These are phyloP conservation scores for Ancistrus triradiatus DNA, from an alignment of 2,113 vertebrate genomes.

Conservation along the genomic window DNA sequence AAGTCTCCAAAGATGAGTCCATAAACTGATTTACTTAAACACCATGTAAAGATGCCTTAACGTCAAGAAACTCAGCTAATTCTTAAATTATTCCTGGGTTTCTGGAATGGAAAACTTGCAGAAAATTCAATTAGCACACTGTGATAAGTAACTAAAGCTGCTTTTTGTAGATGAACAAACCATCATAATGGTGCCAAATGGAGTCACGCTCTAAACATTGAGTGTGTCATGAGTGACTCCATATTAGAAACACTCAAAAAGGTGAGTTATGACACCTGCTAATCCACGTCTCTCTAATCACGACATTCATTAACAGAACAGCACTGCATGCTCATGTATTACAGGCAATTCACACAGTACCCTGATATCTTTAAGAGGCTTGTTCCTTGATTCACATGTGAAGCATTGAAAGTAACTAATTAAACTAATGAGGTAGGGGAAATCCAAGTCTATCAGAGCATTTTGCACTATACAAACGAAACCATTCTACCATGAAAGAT, in stretches of 20 bases:
- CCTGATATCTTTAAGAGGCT: slow-evolving; percentile 58
- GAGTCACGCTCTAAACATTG: slow-evolving; percentile 2
- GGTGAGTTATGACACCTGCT: slow-evolving; percentile 53
- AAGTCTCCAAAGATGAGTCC: too few relatives aligned
- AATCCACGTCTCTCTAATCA: slow-evolving; percentile 70
- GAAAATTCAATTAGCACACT: too few relatives aligned
- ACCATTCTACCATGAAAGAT: slow-evolving; percentile 42
- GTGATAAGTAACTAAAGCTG: too few relatives aligned
- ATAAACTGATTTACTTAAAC: too few relatives aligned
- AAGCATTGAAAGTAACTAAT: slow-evolving; percentile 62
- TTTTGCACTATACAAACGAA: slow-evolving; percentile 44
- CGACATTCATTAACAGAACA: slow-evolving; percentile 71
- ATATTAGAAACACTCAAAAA: slow-evolving; percentile 32
- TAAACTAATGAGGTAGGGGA: slow-evolving; percentile 60
- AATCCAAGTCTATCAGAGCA: slow-evolving; percentile 42
- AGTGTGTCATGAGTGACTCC: slow-evolving; percentile 7
- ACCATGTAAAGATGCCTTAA: too few relatives aligned
- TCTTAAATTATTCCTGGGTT: too few relatives aligned
- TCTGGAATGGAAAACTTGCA: too few relatives aligned
- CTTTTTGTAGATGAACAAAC: background rate
- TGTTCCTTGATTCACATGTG: slow-evolving; percentile 55
- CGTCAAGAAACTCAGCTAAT: too few relatives aligned
- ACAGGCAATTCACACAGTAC: slow-evolving; percentile 66
- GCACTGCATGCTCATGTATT: slow-evolving; percentile 68
- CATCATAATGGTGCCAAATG: background rate